A percentile compares a stretch with the other conserved stretches of the same genome.
Evolutionary conservation across 1,140 invertebrate genomes (phyloP).

Genomic region (Matsumurasca onukii): DNA sequence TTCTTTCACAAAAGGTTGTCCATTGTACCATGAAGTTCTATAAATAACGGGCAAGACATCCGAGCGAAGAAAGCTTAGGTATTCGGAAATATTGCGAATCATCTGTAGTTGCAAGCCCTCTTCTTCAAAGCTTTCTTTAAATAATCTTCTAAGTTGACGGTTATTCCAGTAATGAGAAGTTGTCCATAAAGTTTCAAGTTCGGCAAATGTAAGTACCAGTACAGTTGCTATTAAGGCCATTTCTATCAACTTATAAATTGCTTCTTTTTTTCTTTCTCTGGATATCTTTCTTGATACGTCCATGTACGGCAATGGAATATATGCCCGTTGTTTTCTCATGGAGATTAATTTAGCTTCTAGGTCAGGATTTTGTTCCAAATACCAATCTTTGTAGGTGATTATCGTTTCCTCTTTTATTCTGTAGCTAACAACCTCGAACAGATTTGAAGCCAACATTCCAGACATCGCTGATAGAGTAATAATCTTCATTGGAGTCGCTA

Average conservation of each 20-base stretch:
- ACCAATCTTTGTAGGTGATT: neutral
- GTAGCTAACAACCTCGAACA: neutral
- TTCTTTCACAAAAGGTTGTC: neutral
- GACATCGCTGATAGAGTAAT: neutral
- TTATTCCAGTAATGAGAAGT: constrained; percentile 7
- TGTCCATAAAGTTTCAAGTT: neutral
- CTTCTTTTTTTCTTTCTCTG: neutral
- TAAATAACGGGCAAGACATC: neutral
- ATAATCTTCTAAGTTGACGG: neutral
- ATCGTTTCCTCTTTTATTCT: neutral
- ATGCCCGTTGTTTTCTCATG: neutral
- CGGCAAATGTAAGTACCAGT: neutral
- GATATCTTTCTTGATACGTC: neutral
- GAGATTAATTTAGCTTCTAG: neutral
- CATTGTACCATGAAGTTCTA: neutral
- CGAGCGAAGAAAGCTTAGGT: neutral
- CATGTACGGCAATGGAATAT: neutral
- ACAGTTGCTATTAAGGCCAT: neutral
- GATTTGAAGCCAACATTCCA: neutral
- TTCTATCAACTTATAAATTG: neutral
- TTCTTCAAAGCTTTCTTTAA: neutral
- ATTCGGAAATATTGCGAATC: neutral
- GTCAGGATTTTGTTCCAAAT: neutral
- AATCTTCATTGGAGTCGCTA: neutral
- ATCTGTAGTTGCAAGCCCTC: neutral